Evolutionary conservation across 2,888 invertebrate genomes (phyloP).

Genomic region (Aradus depressus): DNA sequence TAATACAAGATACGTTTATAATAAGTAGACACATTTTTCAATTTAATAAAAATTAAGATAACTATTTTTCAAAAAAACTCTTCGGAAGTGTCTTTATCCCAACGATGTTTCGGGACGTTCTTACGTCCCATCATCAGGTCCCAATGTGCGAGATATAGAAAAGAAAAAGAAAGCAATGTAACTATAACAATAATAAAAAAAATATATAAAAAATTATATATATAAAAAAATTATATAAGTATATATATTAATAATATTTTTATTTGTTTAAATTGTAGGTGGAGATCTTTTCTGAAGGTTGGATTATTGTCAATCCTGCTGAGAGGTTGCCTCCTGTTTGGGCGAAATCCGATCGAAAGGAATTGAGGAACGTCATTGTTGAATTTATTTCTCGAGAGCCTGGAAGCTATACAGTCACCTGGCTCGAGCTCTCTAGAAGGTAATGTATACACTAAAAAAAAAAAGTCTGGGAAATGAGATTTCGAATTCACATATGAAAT

Average conservation of each 20-base stretch:
- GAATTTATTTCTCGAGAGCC: constrained; percentile 68
- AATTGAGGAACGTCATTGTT: constrained; percentile 53
- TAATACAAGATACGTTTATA: too few species aligned
- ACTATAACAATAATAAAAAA: too few species aligned
- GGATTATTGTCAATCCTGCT: constrained; percentile 44
- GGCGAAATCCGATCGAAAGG: constrained; percentile 27
- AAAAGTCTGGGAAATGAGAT: too few species aligned
- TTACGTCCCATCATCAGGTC: neutral
- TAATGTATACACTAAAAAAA: too few species aligned
- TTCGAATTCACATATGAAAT: too few species aligned
- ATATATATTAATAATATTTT: neutral
- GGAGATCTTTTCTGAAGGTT: constrained; percentile 68
- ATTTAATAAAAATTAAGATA: too few species aligned
- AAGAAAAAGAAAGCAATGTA: too few species aligned
- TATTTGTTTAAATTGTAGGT: constrained; percentile 22
- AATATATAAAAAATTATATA: neutral
- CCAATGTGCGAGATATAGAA: neutral
- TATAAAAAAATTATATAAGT: neutral
- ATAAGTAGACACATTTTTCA: too few species aligned
- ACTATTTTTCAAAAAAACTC: too few species aligned
- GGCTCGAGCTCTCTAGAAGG: constrained; percentile 70
- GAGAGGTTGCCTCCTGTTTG: constrained; percentile 28
- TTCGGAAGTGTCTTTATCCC: too few species aligned
- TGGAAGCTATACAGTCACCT: constrained; percentile 63
- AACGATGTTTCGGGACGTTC: neutral